Evolutionary conservation across 2,888 invertebrate species (phyloP), one percentile per base, ranked within the genome.

Genomic region (Andrena marginata): DNA sequence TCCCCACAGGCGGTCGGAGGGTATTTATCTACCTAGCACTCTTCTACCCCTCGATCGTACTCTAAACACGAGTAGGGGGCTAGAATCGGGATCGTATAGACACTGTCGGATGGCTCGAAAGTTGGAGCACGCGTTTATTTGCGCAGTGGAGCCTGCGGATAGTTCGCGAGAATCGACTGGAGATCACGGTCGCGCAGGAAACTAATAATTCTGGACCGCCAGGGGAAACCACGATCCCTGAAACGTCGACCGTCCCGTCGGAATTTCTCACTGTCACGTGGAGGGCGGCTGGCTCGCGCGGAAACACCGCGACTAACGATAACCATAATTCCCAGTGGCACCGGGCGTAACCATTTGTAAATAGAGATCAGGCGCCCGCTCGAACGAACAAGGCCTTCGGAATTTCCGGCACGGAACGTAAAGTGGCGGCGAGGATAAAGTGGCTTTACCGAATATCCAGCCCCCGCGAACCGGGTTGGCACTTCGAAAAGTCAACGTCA

Each of bases 401-500:
- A n/a, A 68, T 69, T 69, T 56, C 63, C 49, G 23, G 13, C 13
- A 23, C 10, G 26, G 31, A 74, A 42, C 23, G 65, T 26, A 10
- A 67, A 60, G 33, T 56, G 56, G 29, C 56, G 49, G 42, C 72
- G 67, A 16, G 23, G 48, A 72, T 71, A 71, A 70, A 76, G 64
- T 51, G 70, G 54, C 26, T 69, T 65, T 64, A 29, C 42, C n/a
- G 60, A 48, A 65, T 69, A 48, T 65, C 67, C 23, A 49, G 26
- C 16, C 48, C 23, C 29, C 59, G 54, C 29, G 65, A 76, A 71
- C 48, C 60, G 68, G 69, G 71, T 75, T 69, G 49, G 64, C 74
- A 54, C 74, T 70, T 76, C 56, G 81, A 68, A 42, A 65, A 72
- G 64, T 80, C 71, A 65, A 72, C 72, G 76, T 79, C 71, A 62